Percentiles rank a stretch among this genome's conserved stretches.
phyloP scores from a whole-genome alignment of 2,797 vertebrate species.

The Myotis findleyi region DNA sequence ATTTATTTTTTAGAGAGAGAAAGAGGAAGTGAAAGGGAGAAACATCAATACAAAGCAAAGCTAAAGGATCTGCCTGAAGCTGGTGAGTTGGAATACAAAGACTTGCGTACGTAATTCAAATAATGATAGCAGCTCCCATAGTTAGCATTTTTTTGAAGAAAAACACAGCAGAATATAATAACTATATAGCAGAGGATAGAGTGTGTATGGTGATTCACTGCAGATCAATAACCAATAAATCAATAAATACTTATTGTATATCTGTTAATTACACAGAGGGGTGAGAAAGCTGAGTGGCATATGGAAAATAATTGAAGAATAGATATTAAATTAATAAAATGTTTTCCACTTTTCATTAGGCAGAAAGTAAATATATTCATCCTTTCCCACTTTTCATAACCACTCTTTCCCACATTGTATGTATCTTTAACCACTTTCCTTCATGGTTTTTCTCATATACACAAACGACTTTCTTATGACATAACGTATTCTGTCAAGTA shows the following conservation, averaged over 20 bases:
- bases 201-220: background rate
- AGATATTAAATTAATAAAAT: background rate
- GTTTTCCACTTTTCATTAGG: background rate
- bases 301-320: background rate
- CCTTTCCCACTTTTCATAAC: background rate
- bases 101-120: background rate
- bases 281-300: background rate
- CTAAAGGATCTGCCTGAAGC: background rate
- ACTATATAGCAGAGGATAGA: background rate
- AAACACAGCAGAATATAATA: background rate
- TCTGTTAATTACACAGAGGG: background rate
- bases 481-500: background rate
- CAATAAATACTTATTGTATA: background rate
- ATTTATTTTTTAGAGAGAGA: background rate
- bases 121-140: background rate
- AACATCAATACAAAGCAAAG: background rate
- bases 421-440: background rate
- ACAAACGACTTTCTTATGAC: background rate
- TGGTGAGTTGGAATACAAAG: background rate
- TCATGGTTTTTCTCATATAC: background rate
- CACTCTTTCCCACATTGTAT: background rate
- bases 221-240: background rate
- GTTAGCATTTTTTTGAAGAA: background rate
- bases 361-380: background rate
- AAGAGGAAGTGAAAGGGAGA: background rate